Percentiles rank a stretch among this genome's conserved stretches.
Conservation (phyloP, 2,797 vertebrate genomes). For the Notoglanidium macrostoma region DNA sequence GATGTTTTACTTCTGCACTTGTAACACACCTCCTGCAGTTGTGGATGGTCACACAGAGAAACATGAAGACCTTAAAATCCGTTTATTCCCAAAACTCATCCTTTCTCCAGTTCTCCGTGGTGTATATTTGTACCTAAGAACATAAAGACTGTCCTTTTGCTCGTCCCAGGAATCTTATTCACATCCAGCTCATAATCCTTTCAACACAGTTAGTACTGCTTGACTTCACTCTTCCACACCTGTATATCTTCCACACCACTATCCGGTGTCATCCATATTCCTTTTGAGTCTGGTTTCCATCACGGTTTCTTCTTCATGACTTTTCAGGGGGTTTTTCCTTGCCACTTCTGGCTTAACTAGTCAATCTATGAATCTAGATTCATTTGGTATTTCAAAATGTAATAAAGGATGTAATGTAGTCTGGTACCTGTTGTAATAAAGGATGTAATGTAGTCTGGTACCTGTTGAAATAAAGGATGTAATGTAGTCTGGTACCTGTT, state of each 20-base stretch:
- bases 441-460: neutral
- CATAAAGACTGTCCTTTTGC: neutral
- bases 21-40: neutral
- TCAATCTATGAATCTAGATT: neutral
- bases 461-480: neutral
- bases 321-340: neutral
- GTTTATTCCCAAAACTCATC: neutral
- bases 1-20: neutral
- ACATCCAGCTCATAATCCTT: neutral
- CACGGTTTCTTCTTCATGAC: neutral
- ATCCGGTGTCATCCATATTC: neutral
- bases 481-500: neutral
- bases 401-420: neutral
- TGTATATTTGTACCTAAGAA: neutral
- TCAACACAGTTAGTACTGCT: neutral
- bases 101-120: neutral
- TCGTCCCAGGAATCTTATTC: neutral
- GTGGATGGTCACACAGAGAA: neutral
- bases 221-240: neutral
- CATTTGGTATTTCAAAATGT: neutral
- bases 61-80: neutral
- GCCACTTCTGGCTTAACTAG: neutral
- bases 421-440: neutral
- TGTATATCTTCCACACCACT: neutral
- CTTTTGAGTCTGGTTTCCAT: neutral